Conservation (phyloP, 2,113 vertebrate genomes). For the Cyprinodon tularosa region DNA sequence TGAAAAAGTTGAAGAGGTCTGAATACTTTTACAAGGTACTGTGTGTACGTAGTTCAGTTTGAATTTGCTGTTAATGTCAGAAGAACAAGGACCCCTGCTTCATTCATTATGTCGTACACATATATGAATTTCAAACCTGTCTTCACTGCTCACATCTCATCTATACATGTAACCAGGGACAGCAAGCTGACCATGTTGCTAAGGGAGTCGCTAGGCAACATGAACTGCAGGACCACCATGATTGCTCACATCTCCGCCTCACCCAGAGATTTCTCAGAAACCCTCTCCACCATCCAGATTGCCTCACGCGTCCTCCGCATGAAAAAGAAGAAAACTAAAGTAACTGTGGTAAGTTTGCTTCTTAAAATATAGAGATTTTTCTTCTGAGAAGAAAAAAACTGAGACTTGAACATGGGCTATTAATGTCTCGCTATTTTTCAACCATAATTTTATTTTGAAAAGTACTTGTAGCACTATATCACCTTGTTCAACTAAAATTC, state of each 20-base stretch:
- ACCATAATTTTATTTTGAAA: neutral
- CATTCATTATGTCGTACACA: slow-evolving; percentile 28
- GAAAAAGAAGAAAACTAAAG: slow-evolving; percentile 99
- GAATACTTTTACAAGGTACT: neutral
- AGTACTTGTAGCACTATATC: neutral
- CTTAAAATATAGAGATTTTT: neutral
- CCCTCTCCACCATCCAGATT: slow-evolving; percentile 96
- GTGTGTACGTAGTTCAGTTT: neutral
- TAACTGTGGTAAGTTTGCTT: slow-evolving; percentile 78
- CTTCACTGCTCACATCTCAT: slow-evolving; percentile 38
- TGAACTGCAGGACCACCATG: slow-evolving; percentile 99
- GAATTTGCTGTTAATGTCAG: neutral
- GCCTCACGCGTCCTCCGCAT: slow-evolving; percentile 94
- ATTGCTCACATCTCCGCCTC: slow-evolving; percentile 96
- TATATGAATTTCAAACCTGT: slow-evolving; percentile 31
- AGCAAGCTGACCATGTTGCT: slow-evolving; percentile 99
- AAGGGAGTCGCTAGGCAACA: slow-evolving; percentile 96
- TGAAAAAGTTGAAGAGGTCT: neutral
- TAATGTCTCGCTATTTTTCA: neutral
- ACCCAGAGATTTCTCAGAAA: slow-evolving; percentile 91
- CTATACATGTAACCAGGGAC: slow-evolving; percentile 85
- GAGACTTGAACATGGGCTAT: neutral
- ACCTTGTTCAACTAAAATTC: neutral
- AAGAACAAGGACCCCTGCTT: slow-evolving; percentile 9
- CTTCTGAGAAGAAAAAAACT: neutral